Evolutionary conservation across 2,113 vertebrate genomes (phyloP), one percentile per base, ranked within the genome.

Genomic region (Agapornis roseicollis): DNA sequence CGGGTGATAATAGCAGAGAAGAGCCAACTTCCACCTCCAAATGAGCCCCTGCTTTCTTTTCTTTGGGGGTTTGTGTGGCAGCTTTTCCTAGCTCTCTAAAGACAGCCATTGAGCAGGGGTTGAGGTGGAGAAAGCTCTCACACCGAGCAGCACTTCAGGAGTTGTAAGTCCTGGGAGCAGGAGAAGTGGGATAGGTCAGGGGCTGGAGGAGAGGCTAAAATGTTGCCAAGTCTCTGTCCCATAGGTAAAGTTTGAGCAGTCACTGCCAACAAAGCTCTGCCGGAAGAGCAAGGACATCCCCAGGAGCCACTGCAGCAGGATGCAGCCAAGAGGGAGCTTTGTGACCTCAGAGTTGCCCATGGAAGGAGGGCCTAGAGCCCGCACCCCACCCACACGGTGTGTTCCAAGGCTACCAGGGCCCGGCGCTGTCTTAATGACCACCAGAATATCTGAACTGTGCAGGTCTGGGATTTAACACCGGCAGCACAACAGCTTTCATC

Each of bases 361-460:
- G 4, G 1, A 0, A 50, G 86, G 22, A 65, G 22, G 63, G 47
- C 12, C 58, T 65, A 47, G 58, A 65, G 47, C 47, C 25, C 25
- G 50, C 1, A 0, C 3, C 33, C 39, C n/a, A n/a, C 46, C n/a
- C 12, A 55, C 27, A 31, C 1, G 1, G 2, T 7, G 20, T 14
- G 46, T 71, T 11, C 58, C 80, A 19, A 53, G 65, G 52, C 76
- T 58, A n/a, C 56, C 47, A 10, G 73, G n/a, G 44, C 29, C 60
- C 71, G 10, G 41, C 0, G 5, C 56, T 55, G 29, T 46, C 74
- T 69, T 58, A 56, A 27, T 1, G 0, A 70, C 28, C 29, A 13
- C 18, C 0, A 1, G 70, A 11, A 29, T 23, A 24, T 6, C 49
- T 53, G 47, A 27, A 29, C 31, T 13, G 2, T 6, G 64, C 4